A percentile compares a stretch with the other conserved stretches of the same genome.
These are phyloP conservation scores for Chamaea fasciata DNA, from an alignment of 2,113 vertebrate species.

Conservation along the genomic window DNA sequence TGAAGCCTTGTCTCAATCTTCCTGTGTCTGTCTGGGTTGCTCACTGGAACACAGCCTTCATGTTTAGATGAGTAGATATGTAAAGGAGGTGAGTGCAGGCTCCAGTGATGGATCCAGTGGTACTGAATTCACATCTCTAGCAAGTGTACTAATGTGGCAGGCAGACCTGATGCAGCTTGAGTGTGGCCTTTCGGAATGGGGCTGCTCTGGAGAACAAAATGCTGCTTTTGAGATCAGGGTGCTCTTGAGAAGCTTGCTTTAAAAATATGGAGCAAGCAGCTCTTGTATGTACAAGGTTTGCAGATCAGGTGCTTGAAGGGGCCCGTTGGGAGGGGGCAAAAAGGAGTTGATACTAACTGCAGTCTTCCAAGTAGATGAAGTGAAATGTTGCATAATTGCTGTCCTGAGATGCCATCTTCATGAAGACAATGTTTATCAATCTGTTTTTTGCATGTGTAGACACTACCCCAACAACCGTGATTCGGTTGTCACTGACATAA, in stretches of 20 bases:
- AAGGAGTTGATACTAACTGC: background rate
- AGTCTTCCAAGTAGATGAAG: background rate
- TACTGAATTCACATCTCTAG: background rate
- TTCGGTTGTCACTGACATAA: background rate
- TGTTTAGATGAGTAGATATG: background rate
- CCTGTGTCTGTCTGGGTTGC: background rate
- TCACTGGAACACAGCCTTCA: background rate
- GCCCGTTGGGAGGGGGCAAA: background rate
- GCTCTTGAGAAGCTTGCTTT: background rate
- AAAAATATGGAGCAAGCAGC: background rate
- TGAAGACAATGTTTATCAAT: fast-evolving
- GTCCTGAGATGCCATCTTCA: background rate
- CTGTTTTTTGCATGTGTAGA: background rate
- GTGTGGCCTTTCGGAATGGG: background rate
- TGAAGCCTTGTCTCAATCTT: background rate
- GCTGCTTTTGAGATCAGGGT: background rate
- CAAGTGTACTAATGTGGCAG: background rate
- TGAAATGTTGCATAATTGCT: background rate
- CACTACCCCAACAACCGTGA: background rate
- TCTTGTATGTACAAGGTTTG: background rate
- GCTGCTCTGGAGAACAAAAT: background rate
- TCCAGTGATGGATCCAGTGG: background rate
- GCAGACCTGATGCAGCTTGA: background rate
- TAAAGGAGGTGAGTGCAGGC: background rate
- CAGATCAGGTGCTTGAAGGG: background rate